Percentiles rank a stretch among this genome's conserved stretches.
Evolutionary conservation across 2,888 invertebrate species (phyloP).

Genomic region (Plutella xylostella): DNA sequence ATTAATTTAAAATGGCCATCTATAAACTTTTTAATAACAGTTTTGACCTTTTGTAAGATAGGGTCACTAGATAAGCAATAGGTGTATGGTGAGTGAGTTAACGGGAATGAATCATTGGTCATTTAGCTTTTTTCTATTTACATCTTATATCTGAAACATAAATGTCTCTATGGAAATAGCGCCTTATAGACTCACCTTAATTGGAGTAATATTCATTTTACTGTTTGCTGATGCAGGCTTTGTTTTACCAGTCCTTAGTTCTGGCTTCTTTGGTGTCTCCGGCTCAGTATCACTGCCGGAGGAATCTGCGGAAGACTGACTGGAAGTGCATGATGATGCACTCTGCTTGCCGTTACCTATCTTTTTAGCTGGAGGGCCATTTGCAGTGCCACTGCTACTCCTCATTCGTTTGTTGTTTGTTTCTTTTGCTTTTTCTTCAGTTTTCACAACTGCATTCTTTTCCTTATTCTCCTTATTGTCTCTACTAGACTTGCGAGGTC

Average conservation of each 20-base stretch:
- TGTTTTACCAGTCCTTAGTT: conserved; percentile 42
- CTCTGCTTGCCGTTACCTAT: conserved; percentile 43
- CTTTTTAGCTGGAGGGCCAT: conserved; percentile 55
- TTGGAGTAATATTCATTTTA: too few species aligned
- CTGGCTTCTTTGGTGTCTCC: conserved; percentile 34
- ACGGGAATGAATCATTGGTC: too few species aligned
- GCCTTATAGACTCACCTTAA: too few species aligned
- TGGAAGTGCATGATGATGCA: conserved; percentile 55
- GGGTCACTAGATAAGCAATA: too few species aligned
- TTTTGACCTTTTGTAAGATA: too few species aligned
- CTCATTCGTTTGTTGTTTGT: conserved; percentile 46
- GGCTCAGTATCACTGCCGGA: conserved; percentile 57
- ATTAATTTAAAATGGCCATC: too few species aligned
- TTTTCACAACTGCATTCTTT: conserved; percentile 29
- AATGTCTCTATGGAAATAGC: too few species aligned
- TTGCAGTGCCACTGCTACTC: conserved; percentile 34
- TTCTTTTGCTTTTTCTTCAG: conserved; percentile 28
- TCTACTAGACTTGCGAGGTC: conserved; percentile 48
- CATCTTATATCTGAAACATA: too few species aligned
- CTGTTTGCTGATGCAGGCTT: conserved; percentile 33
- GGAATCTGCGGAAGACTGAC: conserved; percentile 57
- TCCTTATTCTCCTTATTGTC: conserved; percentile 34
- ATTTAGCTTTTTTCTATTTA: too few species aligned
- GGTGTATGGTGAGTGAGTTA: too few species aligned
- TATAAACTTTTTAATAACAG: too few species aligned